phyloP scores from a whole-genome alignment of 1,140 invertebrate genomes.

The Scaptodrosophila lebanonensis region DNA sequence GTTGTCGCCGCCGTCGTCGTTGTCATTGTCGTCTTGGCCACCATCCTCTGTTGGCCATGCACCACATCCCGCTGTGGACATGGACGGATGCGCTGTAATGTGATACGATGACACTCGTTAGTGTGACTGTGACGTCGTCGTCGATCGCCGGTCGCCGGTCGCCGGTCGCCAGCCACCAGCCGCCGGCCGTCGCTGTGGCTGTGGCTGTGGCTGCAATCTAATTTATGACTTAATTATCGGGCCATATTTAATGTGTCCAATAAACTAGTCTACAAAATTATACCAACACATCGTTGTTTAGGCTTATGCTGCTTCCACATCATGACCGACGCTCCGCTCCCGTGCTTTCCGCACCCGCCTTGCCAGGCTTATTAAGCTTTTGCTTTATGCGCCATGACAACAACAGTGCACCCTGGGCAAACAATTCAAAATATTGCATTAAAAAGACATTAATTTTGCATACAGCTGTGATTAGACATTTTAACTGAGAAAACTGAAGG shows the following conservation, averaged over 20 bases:
- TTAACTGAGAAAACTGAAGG: no score
- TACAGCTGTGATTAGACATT: no score
- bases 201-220: slow-evolving; percentile 66
- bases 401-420: no score
- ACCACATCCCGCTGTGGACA: no score
- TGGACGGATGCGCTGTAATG: slow-evolving; percentile 69
- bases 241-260: slow-evolving; percentile 78
- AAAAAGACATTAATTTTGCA: no score
- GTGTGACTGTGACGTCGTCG: slow-evolving; percentile 42
- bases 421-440: no score
- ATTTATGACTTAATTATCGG: slow-evolving; percentile 78
- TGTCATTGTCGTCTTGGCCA: no score
- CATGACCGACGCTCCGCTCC: background rate
- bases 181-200: slow-evolving; percentile 22
- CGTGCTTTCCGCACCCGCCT: background rate
- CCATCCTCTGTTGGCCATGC: no score
- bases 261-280: slow-evolving; percentile 77
- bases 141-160: no score
- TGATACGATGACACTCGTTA: slow-evolving; percentile 68
- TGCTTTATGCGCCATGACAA: slow-evolving; percentile 55
- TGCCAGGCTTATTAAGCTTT: slow-evolving; percentile 35
- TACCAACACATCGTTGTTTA: slow-evolving; percentile 75
- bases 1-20: no score
- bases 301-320: slow-evolving; percentile 29
- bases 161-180: no score